phyloP scores from a whole-genome alignment of 2,888 invertebrate species.

The Liodrosophila aerea region DNA sequence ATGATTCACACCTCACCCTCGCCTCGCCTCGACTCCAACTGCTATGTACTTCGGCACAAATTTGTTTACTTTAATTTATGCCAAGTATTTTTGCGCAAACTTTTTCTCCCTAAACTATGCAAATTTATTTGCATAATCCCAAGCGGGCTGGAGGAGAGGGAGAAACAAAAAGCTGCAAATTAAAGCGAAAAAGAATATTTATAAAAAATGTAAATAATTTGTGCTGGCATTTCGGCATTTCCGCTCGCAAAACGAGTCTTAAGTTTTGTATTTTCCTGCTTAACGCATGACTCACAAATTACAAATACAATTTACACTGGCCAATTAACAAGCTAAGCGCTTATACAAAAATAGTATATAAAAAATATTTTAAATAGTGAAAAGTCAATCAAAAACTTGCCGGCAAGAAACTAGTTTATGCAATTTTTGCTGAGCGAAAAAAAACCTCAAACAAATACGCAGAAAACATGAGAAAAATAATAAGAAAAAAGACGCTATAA shows the following conservation, averaged over 20 bases:
- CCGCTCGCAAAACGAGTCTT: slow-evolving; percentile 24
- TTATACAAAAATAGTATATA: slow-evolving; percentile 8
- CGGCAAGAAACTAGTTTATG: slow-evolving; percentile 67
- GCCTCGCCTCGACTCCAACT: background rate
- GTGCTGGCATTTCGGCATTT: slow-evolving; percentile 38
- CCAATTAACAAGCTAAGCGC: slow-evolving; percentile 25
- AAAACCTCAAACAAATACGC: slow-evolving; percentile 33
- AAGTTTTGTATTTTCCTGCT: slow-evolving; percentile 34
- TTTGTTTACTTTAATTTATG: slow-evolving; percentile 23
- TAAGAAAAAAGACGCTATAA: slow-evolving; percentile 42
- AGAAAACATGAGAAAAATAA: slow-evolving; percentile 28
- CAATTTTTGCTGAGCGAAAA: slow-evolving; percentile 25
- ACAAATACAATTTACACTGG: slow-evolving; percentile 26
- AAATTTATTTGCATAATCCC: slow-evolving; percentile 46
- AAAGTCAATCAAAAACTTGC: slow-evolving; percentile 49
- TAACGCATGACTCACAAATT: slow-evolving; percentile 28
- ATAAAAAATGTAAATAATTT: slow-evolving; percentile 11
- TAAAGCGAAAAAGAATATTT: slow-evolving; percentile 8
- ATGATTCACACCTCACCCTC: slow-evolving; percentile 36
- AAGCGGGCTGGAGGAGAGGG: no score
- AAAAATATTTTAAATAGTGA: slow-evolving; percentile 13
- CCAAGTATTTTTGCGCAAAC: slow-evolving; percentile 17
- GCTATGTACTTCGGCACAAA: slow-evolving; percentile 14
- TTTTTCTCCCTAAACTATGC: slow-evolving; percentile 26
- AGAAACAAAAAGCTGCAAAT: no score